A percentile compares a stretch with the other conserved stretches of the same genome.
phyloP scores from a whole-genome alignment of 2,888 invertebrate species.

The Thymelicus sylvestris region DNA sequence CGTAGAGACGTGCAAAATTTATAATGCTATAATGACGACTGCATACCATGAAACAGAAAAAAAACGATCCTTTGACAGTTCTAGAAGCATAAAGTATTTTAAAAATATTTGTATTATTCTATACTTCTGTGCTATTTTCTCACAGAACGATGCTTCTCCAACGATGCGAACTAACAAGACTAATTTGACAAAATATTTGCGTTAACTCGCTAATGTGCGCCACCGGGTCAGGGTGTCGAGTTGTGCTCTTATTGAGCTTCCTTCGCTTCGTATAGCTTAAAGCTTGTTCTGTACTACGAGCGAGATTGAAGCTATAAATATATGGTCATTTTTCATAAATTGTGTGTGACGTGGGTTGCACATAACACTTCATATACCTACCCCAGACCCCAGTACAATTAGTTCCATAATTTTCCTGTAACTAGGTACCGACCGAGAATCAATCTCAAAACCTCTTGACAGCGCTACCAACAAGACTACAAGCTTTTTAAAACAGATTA shows the following conservation, averaged over 20 bases:
- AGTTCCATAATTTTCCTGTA: too few relatives aligned
- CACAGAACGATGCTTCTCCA: neutral
- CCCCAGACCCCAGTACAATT: too few relatives aligned
- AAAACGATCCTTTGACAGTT: too few relatives aligned
- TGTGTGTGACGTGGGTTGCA: neutral
- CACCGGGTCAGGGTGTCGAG: conserved; percentile 20
- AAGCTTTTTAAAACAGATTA: neutral
- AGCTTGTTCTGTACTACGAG: neutral
- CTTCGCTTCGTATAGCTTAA: neutral
- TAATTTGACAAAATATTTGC: conserved; percentile 18
- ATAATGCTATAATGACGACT: too few relatives aligned
- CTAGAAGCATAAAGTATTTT: too few relatives aligned
- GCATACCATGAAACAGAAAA: too few relatives aligned
- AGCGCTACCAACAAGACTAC: too few relatives aligned
- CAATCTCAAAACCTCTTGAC: too few relatives aligned
- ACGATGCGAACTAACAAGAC: conserved; percentile 11
- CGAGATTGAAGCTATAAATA: neutral
- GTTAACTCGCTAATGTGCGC: conserved; percentile 9
- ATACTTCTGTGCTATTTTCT: neutral
- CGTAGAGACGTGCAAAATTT: too few relatives aligned
- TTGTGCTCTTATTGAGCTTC: conserved; percentile 14
- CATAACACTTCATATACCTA: too few relatives aligned
- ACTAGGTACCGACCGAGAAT: too few relatives aligned
- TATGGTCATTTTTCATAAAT: neutral
- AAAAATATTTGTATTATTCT: too few relatives aligned